Evolutionary conservation across 2,797 vertebrate species (phyloP).

Genomic region (Gouania willdenowi): DNA sequence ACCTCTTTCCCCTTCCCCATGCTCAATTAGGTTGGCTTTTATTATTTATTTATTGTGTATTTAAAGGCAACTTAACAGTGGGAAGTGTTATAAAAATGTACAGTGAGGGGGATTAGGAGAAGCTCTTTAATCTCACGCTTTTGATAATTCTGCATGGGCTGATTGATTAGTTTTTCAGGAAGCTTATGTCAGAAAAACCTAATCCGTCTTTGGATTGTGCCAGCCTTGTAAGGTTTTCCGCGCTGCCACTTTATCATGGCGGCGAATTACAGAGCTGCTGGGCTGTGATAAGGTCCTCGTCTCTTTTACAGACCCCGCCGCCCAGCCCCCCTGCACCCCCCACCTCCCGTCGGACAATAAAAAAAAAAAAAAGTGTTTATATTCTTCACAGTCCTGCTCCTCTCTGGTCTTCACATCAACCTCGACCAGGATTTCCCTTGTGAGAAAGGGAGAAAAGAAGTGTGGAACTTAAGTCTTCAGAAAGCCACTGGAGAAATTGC

Average conservation of each 20-base stretch:
- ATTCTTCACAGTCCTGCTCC: slow-evolving; percentile 78
- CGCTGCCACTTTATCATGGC: slow-evolving; percentile 88
- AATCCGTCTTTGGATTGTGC: slow-evolving; percentile 93
- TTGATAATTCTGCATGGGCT: slow-evolving; percentile 86
- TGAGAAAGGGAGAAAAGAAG: slow-evolving; percentile 33
- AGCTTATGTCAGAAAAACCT: slow-evolving; percentile 95
- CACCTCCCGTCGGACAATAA: slow-evolving; percentile 77
- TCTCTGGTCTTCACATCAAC: slow-evolving; percentile 77
- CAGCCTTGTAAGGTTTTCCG: slow-evolving; percentile 89
- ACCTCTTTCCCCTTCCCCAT: slow-evolving; percentile 55
- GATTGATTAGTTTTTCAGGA: slow-evolving; percentile 97
- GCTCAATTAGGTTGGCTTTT: slow-evolving; percentile 71
- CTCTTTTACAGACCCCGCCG: slow-evolving; percentile 73
- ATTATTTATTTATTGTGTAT: slow-evolving; percentile 77
- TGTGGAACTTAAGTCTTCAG: slow-evolving; percentile 59
- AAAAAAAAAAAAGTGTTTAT: slow-evolving; percentile 85
- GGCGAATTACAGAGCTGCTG: slow-evolving; percentile 91
- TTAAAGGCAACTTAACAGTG: slow-evolving; percentile 69
- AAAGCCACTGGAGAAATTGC: slow-evolving; percentile 53
- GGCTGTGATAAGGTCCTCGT: slow-evolving; percentile 88
- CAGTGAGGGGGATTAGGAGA: slow-evolving; percentile 85
- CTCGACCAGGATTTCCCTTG: slow-evolving; percentile 71
- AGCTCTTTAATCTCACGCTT: slow-evolving; percentile 83
- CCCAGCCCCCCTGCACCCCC: slow-evolving; percentile 59
- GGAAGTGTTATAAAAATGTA: slow-evolving; percentile 84